Percentiles rank a stretch among this genome's conserved stretches.
phyloP scores from a whole-genome alignment of 2,888 invertebrate genomes.

The Acronicta aceris region DNA sequence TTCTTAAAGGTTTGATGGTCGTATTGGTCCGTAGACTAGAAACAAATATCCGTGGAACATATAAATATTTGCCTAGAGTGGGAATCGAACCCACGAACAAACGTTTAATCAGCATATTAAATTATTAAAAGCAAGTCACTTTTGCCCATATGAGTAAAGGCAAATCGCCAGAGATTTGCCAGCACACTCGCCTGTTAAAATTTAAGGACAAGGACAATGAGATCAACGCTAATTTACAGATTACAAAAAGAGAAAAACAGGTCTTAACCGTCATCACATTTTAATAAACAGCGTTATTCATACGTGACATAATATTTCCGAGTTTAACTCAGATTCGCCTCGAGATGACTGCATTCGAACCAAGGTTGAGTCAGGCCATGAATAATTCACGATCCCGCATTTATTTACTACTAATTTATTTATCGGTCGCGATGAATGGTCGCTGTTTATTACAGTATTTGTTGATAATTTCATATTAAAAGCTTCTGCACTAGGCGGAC shows the following conservation, averaged over 20 bases:
- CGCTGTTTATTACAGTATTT: constrained; percentile 35
- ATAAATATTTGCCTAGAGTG: too few relatives aligned
- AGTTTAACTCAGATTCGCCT: constrained; percentile 29
- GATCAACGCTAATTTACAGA: constrained; percentile 23
- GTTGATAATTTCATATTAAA: constrained; percentile 23
- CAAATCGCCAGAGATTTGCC: neutral
- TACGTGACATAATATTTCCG: constrained; percentile 63
- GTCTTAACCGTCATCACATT: constrained; percentile 38
- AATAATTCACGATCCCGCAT: constrained; percentile 62
- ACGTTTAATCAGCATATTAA: too few relatives aligned
- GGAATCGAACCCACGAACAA: too few relatives aligned
- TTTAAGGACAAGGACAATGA: constrained; percentile 24
- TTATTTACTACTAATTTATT: constrained; percentile 49
- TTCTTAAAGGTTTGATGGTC: too few relatives aligned
- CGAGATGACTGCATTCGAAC: constrained; percentile 68
- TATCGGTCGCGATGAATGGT: constrained; percentile 34
- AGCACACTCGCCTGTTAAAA: neutral
- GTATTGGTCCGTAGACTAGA: too few relatives aligned
- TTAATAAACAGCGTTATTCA: constrained; percentile 57
- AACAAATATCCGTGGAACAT: too few relatives aligned
- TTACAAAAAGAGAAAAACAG: constrained; percentile 38
- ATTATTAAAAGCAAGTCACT: too few relatives aligned
- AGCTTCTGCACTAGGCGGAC: constrained; percentile 13
- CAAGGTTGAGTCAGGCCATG: constrained; percentile 69
- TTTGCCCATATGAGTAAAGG: too few relatives aligned